phyloP scores from a whole-genome alignment of 1,140 invertebrate genomes.

The Triops longicaudatus region DNA sequence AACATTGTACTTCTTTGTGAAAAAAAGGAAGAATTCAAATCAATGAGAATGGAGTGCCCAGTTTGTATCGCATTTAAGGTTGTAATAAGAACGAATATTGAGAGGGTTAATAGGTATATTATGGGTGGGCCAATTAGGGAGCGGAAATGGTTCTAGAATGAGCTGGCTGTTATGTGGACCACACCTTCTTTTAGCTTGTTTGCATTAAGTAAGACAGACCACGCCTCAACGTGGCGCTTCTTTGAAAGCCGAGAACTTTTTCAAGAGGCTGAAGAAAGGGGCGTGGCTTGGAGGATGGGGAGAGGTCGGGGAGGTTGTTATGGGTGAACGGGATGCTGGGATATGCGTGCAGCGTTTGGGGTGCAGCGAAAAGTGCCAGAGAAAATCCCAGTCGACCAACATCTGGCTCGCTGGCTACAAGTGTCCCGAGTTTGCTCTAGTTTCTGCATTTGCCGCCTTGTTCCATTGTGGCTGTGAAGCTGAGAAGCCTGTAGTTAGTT shows the following conservation, averaged over 20 bases:
- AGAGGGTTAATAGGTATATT: neutral
- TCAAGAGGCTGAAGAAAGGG: neutral
- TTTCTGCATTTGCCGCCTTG: neutral
- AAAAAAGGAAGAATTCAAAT: too few species aligned
- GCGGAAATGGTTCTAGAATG: neutral
- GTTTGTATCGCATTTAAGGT: too few species aligned
- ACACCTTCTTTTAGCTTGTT: conserved; percentile 12
- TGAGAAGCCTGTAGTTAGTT: too few species aligned
- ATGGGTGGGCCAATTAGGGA: neutral
- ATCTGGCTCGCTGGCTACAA: conserved; percentile 6
- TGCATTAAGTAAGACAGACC: neutral
- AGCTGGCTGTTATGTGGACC: neutral
- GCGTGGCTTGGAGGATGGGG: neutral
- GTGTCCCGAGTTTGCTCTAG: neutral
- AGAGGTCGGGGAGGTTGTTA: too few species aligned
- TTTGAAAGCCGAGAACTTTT: neutral
- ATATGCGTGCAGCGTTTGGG: neutral
- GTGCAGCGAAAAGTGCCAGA: neutral
- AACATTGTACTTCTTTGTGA: too few species aligned
- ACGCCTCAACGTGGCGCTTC: neutral
- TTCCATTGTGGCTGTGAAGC: too few species aligned
- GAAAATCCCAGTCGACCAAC: neutral
- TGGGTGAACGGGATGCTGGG: neutral
- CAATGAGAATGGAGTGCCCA: too few species aligned
- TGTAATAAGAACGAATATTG: too few species aligned